Conservation (phyloP, 2,888 invertebrate species). For the Drosophila emarginata region DNA sequence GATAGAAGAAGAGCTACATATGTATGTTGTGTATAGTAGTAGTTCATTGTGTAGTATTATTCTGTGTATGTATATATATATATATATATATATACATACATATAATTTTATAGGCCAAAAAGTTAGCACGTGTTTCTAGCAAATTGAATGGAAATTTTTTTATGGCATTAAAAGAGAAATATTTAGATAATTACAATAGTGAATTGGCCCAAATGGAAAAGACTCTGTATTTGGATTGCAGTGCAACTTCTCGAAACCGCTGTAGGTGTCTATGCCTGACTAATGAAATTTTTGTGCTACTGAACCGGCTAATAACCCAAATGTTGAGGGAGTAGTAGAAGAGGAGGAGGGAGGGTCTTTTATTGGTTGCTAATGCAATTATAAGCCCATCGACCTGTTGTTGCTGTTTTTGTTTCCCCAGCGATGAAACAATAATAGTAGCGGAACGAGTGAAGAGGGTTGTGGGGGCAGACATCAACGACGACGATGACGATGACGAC, state of each 20-base stretch:
- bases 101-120: too few species aligned
- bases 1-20: constrained; percentile 16
- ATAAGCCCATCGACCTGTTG: constrained; percentile 70
- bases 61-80: too few species aligned
- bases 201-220: neutral
- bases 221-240: neutral
- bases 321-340: neutral
- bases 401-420: constrained; percentile 17
- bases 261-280: neutral
- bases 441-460: neutral
- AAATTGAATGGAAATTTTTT: constrained; percentile 9
- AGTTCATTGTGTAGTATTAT: neutral
- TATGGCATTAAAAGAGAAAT: neutral
- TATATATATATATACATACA: too few species aligned
- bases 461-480: neutral
- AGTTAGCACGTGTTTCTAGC: neutral
- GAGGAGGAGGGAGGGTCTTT: constrained; percentile 28
- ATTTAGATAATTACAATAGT: constrained; percentile 2
- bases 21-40: constrained; percentile 1
- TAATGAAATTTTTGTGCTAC: constrained; percentile 18
- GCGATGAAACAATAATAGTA: constrained; percentile 1
- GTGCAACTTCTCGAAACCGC: neutral
- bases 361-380: constrained; percentile 68
- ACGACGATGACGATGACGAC: constrained; percentile 2
- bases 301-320: constrained; percentile 3